A percentile compares a stretch with the other conserved stretches of the same genome.
Evolutionary conservation across 2,888 invertebrate genomes (phyloP).

Genomic region (Eilema sororculum): DNA sequence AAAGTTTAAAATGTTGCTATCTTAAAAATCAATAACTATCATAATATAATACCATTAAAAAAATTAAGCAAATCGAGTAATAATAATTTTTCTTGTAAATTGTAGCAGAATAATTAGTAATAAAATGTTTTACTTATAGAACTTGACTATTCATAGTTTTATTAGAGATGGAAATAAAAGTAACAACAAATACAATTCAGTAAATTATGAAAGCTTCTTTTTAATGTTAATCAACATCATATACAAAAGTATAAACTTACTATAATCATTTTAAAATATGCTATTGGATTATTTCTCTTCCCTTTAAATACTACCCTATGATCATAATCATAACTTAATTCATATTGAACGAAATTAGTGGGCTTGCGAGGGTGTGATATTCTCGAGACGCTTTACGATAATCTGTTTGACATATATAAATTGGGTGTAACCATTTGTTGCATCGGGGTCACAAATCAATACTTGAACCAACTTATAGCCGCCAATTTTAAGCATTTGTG

Average conservation of each 20-base stretch:
- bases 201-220: too few species aligned
- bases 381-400: not conserved
- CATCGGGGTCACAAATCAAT: slow-evolving; percentile 16
- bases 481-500: slow-evolving; percentile 5
- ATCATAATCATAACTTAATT: too few species aligned
- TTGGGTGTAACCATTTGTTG: slow-evolving; percentile 11
- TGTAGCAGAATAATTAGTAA: not conserved
- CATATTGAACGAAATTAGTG: not conserved
- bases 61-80: not conserved
- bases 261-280: too few species aligned
- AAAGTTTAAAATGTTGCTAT: slow-evolving; percentile 35
- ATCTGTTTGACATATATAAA: not conserved
- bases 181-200: too few species aligned
- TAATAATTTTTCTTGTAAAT: not conserved
- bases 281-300: too few species aligned
- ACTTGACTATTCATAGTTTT: not conserved
- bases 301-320: too few species aligned
- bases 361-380: not conserved
- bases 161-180: not conserved
- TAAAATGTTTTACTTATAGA: not conserved
- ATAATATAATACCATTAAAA: not conserved
- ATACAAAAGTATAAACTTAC: too few species aligned
- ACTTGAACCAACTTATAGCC: slow-evolving; percentile 4
- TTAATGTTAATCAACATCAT: too few species aligned
- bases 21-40: slow-evolving; percentile 21